Percentiles rank a stretch among this genome's conserved stretches.
Evolutionary conservation across 2,113 vertebrate species (phyloP).

Genomic region (Lethenteron camtschaticum): DNA sequence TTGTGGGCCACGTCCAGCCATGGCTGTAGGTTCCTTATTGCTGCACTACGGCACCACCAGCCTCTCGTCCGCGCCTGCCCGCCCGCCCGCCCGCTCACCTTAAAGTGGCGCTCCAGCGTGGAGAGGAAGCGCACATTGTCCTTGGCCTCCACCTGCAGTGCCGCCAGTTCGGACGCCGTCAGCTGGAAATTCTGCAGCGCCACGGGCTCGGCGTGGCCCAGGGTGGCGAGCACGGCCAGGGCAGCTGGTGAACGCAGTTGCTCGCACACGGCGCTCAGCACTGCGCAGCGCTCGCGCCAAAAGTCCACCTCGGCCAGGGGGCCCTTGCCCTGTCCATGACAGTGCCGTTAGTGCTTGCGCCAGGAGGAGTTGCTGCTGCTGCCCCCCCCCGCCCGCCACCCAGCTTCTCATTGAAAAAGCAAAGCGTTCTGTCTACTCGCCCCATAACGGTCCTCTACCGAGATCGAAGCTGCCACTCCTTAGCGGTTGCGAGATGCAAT

Average conservation of each 20-base stretch:
- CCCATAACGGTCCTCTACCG: neutral
- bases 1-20: neutral
- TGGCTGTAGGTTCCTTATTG: neutral
- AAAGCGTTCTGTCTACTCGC: neutral
- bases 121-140: conserved; percentile 50
- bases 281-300: conserved; percentile 42
- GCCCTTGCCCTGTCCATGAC: conserved; percentile 26
- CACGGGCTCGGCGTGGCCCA: conserved; percentile 25
- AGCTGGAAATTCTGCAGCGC: conserved; percentile 27
- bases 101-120: conserved; percentile 46
- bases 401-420: neutral
- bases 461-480: neutral
- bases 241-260: conserved; percentile 40
- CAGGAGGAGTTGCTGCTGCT: neutral
- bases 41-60: neutral
- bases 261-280: conserved; percentile 34
- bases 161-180: conserved; percentile 31
- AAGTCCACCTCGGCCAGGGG: conserved; percentile 54
- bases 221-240: conserved; percentile 36
- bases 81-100: conserved; percentile 23
- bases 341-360: neutral
- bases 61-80: no score
- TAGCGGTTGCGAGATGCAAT: neutral
- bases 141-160: conserved; percentile 34
- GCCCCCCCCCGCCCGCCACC: no score